phyloP scores from a whole-genome alignment of 2,797 vertebrate genomes.

The Anas georgica region DNA sequence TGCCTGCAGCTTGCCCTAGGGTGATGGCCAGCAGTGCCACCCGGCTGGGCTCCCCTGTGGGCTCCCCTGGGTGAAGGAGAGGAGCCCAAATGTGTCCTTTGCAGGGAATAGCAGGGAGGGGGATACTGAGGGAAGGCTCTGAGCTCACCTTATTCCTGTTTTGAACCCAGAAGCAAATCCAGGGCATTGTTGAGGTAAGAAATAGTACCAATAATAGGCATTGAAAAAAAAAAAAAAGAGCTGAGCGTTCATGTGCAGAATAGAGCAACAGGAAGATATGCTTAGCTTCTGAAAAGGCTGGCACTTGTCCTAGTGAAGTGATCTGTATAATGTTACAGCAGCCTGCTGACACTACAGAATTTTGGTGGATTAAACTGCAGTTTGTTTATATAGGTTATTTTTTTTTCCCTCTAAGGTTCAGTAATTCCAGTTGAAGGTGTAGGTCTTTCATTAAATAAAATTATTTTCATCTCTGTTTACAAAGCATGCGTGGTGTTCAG shows the following conservation, averaged over 20 bases:
- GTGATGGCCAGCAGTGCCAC: not conserved
- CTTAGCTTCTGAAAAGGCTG: not conserved
- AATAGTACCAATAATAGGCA: not conserved
- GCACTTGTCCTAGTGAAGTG: not conserved
- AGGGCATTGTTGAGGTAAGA: not conserved
- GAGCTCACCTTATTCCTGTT: not conserved
- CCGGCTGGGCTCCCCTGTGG: not conserved
- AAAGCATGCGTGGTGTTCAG: not conserved
- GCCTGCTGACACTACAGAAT: constrained; percentile 11
- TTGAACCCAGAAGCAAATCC: not conserved
- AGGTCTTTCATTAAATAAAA: not conserved
- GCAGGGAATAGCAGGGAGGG: not conserved
- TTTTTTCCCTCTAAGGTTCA: not conserved
- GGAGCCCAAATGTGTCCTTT: rapidly evolving
- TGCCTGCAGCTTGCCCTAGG: not conserved
- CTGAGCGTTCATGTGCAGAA: not conserved
- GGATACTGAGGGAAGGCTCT: not conserved
- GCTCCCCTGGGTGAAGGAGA: not conserved
- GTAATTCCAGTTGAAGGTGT: not conserved
- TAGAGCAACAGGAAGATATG: not conserved
- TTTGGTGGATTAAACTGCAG: constrained; percentile 5
- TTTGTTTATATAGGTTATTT: constrained; percentile 23
- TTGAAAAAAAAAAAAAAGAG: not conserved
- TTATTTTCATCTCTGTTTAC: not conserved
- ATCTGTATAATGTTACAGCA: constrained; percentile 25